A percentile compares a stretch with the other conserved stretches of the same genome.
Conservation (phyloP, 1,140 invertebrate species). For the Battus philenor region DNA sequence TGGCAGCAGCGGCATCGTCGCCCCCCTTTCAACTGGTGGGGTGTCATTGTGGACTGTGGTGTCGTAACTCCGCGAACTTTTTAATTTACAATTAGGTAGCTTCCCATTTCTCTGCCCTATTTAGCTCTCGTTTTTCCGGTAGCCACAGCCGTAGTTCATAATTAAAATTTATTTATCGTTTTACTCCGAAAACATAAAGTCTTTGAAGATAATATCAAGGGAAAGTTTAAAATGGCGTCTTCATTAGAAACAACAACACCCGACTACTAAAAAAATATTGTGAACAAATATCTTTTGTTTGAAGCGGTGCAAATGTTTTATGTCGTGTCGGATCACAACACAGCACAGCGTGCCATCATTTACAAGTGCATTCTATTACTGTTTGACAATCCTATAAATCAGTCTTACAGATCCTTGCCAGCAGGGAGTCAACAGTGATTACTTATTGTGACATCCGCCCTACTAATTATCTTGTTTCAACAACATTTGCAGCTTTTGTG, state of each 20-base stretch:
- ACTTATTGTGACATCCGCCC: constrained; percentile 39
- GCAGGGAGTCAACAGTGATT: constrained; percentile 33
- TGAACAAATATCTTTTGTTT: neutral
- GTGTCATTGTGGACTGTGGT: constrained; percentile 74
- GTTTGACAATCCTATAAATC: constrained; percentile 37
- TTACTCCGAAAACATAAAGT: constrained; percentile 36
- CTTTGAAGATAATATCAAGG: constrained; percentile 28
- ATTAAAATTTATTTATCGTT: constrained; percentile 72
- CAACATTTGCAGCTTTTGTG: constrained; percentile 20
- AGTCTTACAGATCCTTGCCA: constrained; percentile 23
- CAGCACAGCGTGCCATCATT: neutral
- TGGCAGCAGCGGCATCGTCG: constrained; percentile 26
- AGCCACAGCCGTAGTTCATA: constrained; percentile 54
- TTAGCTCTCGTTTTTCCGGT: constrained; percentile 71
- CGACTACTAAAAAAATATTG: neutral
- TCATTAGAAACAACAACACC: neutral
- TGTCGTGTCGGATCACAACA: neutral
- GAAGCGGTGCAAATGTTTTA: too few relatives aligned
- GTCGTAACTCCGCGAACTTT: constrained; percentile 75
- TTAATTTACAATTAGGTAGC: constrained; percentile 76
- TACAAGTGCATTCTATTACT: constrained; percentile 19
- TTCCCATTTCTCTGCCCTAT: constrained; percentile 75
- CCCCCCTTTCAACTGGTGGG: constrained; percentile 39
- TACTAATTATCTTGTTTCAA: constrained; percentile 57
- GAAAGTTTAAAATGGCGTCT: constrained; percentile 7